phyloP scores from a whole-genome alignment of 2,797 vertebrate genomes.

The Poecile montanus region DNA sequence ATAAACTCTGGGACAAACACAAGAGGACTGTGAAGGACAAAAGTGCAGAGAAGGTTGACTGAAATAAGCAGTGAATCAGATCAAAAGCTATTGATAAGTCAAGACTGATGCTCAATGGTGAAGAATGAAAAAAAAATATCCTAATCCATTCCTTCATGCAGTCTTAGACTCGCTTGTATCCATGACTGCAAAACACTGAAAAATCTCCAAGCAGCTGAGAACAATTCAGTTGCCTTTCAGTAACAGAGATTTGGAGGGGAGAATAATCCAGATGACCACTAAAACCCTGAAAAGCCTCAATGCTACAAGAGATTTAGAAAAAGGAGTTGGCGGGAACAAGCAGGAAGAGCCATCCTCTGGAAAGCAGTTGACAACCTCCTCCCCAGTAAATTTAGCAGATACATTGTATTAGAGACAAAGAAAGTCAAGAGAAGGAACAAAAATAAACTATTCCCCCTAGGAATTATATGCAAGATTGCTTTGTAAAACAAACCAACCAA shows the following conservation, averaged over 20 bases:
- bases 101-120: not conserved
- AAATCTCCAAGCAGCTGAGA: not conserved
- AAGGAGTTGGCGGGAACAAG: not conserved
- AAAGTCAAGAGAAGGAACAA: conserved; percentile 3
- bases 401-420: conserved; percentile 31
- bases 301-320: not conserved
- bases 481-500: conserved; percentile 32
- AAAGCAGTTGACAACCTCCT: not conserved
- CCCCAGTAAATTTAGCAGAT: conserved; percentile 13
- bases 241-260: not conserved
- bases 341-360: not conserved
- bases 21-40: not conserved
- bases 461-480: conserved; percentile 24
- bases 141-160: not conserved
- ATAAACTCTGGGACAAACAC: not conserved
- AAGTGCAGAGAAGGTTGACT: not conserved
- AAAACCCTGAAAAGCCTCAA: not conserved
- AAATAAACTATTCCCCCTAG: conserved; percentile 32
- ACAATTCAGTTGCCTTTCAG: not conserved
- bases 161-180: not conserved
- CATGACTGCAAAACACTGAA: not conserved
- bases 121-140: not conserved
- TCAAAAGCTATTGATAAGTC: not conserved
- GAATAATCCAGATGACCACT: not conserved
- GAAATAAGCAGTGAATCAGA: not conserved